Base-by-base conservation (phyloP, 1,140 invertebrate species). In the Lepidotrigona ventralis region DNA sequence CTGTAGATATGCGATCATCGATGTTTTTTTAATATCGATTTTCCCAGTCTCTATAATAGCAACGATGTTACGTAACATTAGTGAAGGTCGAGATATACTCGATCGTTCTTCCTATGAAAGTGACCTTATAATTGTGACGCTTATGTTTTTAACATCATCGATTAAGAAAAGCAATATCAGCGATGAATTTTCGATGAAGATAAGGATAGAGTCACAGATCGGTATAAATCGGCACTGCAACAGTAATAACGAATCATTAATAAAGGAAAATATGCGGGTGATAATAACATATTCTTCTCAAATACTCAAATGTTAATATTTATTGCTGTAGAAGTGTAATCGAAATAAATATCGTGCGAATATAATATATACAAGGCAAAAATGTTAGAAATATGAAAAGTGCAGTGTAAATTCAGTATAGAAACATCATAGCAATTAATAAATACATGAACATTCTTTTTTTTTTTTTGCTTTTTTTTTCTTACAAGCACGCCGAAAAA, bases 291-390 rank as follows among this genome's bases (percentile, higher is more conserved):
- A 56, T 51, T 12, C 6, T 33, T 74, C 14, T 70, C 0, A 14
- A 76, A 21, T 78, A 78, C 29, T 66, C 29, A 51, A 81, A 81
- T 72, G 78, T 71, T 60, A 86, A 78, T 60, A 68, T 88, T 88
- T 88, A 88, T 88, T 88, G 15, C 26, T 21, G 53, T 74, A 77
- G 23, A 86, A 86, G 73, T 77, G 51, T 87, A 88, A 68, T 87
- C 23, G 85, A 87, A 88, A 76, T 87, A 85, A 70, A 74, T 71
- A 60, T 86, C 80, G 46, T 19, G 56, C 66, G 74, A 84, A 33
- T 75, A 46, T 46, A 46, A 46, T 46, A 46, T 46, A 86, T 39
- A 85, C 46, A 85, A 39, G 81, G 73, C 69, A 64, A 8, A 46
- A 46, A 8, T 81, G 73, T 51, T 81, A 85, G 60, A 81, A 29